Evolutionary conservation across 2,888 invertebrate species (phyloP).

Genomic region (Ormia ochracea): DNA sequence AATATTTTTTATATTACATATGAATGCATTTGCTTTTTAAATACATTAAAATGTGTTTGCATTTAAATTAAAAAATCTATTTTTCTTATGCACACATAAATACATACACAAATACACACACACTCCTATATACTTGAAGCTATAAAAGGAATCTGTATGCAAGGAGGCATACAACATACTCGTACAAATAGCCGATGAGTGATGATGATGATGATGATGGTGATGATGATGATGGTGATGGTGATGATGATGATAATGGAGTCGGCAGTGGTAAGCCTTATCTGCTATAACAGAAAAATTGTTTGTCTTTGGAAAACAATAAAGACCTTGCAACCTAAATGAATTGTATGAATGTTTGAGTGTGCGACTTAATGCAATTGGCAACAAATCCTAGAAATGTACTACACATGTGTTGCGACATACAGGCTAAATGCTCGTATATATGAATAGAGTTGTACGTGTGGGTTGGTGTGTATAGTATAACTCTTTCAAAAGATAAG

Average conservation of each 20-base stretch:
- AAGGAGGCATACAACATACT: not conserved
- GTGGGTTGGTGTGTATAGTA: not conserved
- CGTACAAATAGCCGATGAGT: not conserved
- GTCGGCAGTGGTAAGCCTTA: slow-evolving; percentile 50
- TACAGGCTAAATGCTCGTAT: not conserved
- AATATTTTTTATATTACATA: not conserved
- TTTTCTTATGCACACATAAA: slow-evolving; percentile 66
- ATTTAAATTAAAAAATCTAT: slow-evolving; percentile 76
- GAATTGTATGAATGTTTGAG: slow-evolving; percentile 1
- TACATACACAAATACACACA: not conserved
- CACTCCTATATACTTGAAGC: not conserved
- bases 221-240: not conserved
- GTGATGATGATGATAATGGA: slow-evolving; percentile 22
- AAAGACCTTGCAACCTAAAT: slow-evolving; percentile 47
- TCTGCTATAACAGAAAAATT: slow-evolving; percentile 54
- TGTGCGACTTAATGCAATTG: slow-evolving; percentile 22
- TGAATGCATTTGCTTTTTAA: slow-evolving; percentile 12
- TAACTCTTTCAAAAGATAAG: slow-evolving; percentile 31
- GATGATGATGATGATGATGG: not conserved
- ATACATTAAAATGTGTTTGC: slow-evolving; percentile 71
- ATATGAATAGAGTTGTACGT: not conserved
- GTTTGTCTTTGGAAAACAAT: slow-evolving; percentile 60
- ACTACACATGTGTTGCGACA: not conserved
- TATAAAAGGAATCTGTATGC: not conserved
- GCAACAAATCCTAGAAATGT: slow-evolving; percentile 16